phyloP scores from a whole-genome alignment of 2,888 invertebrate species.

The Melanotus villosus region DNA sequence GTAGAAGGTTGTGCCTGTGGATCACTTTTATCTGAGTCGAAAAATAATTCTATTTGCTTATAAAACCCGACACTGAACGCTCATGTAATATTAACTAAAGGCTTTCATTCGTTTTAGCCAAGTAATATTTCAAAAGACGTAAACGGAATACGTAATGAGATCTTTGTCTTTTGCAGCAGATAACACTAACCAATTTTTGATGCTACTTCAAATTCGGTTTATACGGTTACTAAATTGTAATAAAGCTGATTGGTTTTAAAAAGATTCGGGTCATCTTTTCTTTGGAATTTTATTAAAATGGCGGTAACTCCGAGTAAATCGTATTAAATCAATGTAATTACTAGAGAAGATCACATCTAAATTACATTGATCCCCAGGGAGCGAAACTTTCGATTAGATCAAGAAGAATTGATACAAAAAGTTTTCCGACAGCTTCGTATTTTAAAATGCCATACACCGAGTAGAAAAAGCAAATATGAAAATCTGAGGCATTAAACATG shows the following conservation, averaged over 20 bases:
- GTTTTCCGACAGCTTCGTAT: background rate
- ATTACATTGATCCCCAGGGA: conserved; percentile 9
- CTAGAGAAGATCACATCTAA: background rate
- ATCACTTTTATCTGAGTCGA: conserved; percentile 10
- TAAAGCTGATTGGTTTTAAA: background rate
- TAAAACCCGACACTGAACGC: conserved; percentile 27
- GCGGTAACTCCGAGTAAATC: background rate
- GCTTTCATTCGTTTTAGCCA: conserved; percentile 33
- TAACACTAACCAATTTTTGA: conserved; percentile 27
- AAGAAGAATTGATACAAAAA: background rate
- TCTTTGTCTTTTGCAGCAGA: conserved; percentile 24
- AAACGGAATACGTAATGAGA: conserved; percentile 34
- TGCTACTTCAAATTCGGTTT: conserved; percentile 18
- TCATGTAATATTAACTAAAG: conserved; percentile 31
- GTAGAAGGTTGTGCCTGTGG: background rate
- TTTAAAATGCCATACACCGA: background rate
- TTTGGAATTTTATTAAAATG: background rate
- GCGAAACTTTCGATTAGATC: background rate
- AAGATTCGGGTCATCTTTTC: background rate
- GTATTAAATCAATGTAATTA: conserved; percentile 2
- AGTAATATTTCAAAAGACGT: conserved; percentile 28
- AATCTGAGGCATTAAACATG: background rate
- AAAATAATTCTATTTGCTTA: conserved; percentile 28
- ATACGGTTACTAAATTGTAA: conserved; percentile 15
- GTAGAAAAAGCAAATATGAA: background rate